Conservation (phyloP, 2,113 vertebrate genomes). For the Pygathrix nemaeus region DNA sequence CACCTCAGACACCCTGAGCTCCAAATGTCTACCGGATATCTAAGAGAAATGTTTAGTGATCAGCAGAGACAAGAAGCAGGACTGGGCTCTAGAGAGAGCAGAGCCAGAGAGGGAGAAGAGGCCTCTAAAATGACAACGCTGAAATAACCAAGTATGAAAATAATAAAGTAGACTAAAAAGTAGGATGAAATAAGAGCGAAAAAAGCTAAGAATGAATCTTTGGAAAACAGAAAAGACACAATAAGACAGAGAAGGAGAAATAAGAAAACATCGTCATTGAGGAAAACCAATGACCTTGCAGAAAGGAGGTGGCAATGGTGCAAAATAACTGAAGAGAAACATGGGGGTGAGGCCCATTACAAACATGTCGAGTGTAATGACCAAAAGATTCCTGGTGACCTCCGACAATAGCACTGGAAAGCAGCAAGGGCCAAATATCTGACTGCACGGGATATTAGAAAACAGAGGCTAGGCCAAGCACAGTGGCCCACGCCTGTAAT, state of each 20-base stretch:
- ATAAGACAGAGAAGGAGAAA: background rate
- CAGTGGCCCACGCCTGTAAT: background rate
- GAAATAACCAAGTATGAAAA: background rate
- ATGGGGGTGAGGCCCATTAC: background rate
- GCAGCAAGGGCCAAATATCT: background rate
- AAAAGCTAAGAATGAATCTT: background rate
- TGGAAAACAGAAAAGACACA: constrained; percentile 24
- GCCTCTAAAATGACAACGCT: background rate
- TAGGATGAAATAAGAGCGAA: background rate
- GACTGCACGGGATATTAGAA: background rate
- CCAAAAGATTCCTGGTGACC: background rate
- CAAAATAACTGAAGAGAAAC: background rate
- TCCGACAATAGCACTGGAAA: background rate
- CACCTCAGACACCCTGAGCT: background rate
- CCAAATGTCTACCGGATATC: background rate
- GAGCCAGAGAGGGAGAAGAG: background rate
- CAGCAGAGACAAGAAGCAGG: background rate
- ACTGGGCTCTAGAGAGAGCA: background rate
- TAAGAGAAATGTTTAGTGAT: background rate
- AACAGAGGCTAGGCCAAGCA: background rate
- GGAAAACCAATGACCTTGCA: background rate
- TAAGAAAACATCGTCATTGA: background rate
- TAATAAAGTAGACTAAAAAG: background rate
- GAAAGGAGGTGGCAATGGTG: background rate
- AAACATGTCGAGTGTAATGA: background rate